Evolutionary conservation across 2,113 vertebrate species (phyloP), one percentile per base, ranked within the genome.

Genomic region (Syngnathus scovelli): DNA sequence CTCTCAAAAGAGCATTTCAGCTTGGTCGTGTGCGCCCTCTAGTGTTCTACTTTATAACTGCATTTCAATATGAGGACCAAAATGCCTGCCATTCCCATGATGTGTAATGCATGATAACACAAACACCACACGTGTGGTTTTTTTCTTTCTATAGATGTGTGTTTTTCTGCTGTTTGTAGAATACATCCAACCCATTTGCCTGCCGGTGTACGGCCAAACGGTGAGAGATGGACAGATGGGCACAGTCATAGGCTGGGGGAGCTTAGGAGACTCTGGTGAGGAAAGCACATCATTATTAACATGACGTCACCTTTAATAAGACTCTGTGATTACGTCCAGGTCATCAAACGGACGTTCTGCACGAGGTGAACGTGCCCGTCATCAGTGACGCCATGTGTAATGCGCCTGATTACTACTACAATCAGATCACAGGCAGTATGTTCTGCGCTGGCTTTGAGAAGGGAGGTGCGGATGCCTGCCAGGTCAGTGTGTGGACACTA

Each of bases 361-460:
- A 94, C 73, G 95, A 96, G 76, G 94, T 92, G 1, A 83, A 86
- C 1, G 90, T 96, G 4, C 95, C 95, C 36, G 93, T 96, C 67
- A 94, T 96, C 82, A 95, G 92, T 70, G 93, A 89, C 11, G 64
- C 86, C 0, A 87, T 93, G 70, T 96, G 95, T 78, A 96, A 94
- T 0, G 85, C 87, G 61, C 92, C 93, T 0, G 94, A 95, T 69
- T 96, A 94, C 85, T 96, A 96, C 0, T 90, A 92, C 80, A 94
- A 92, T 75, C 94, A 96, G 88, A 93, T 96, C 86, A 94, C 92
- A 66, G 92, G 92, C 77, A 93, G 90, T 69, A 96, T 96, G 95
- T 96, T 96, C 89, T 96, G 95, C 51, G 95, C 95, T 0, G 95
- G 95, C 5, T 95, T 90, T 76, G 89, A 91, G 8, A 94, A 95